Base-by-base conservation (phyloP, 2,113 vertebrate species). In the Hippocampus mohnikei region DNA sequence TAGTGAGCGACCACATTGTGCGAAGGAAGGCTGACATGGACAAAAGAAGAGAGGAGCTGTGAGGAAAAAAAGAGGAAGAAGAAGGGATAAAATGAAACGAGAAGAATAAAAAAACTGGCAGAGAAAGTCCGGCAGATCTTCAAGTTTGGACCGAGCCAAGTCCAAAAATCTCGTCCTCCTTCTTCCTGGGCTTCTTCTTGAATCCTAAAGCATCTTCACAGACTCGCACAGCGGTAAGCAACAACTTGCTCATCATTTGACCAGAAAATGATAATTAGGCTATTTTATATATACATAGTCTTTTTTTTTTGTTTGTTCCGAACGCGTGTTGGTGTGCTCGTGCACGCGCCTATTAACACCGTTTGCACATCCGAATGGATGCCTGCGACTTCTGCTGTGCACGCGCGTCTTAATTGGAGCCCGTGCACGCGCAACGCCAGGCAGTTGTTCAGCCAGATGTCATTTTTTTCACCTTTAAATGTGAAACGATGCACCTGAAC, bases 141-240 rank as follows among this genome's bases (percentile, higher is more conserved):
- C 77, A 83, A 84, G 86, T 90, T 87, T 88, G 88, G 88, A 90
- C 87, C 78, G 78, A 73, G 61, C 50, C 78, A 79, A 87, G 85
- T 79, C 84, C 83, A 84, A 67, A 71, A 27, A 58, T 23, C 55
- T 27, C 11, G 72, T 83, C 76, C 80, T 64, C 73, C 82, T 80
- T 78, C 42, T 61, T 76, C 50, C 62, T 61, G 66, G 75, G 83
- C 75, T 84, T 83, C 88, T 88, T 84, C 88, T 87, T 88, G 84
- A 70, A 82, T 80, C 84, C 84, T 84, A 79, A 86, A 87, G 74
- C 84, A 86, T 90, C 84, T 89, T 88, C 92, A 93, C 92, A 91
- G 92, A 88, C 91, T 93, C 92, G 92, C 91, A 84, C 46, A 81
- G 91, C 92, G 92, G 92, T 93, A 92, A 92, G 92, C 55, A 66